Evolutionary conservation across 2,797 vertebrate species (phyloP).

Genomic region (Prunella strophiata): DNA sequence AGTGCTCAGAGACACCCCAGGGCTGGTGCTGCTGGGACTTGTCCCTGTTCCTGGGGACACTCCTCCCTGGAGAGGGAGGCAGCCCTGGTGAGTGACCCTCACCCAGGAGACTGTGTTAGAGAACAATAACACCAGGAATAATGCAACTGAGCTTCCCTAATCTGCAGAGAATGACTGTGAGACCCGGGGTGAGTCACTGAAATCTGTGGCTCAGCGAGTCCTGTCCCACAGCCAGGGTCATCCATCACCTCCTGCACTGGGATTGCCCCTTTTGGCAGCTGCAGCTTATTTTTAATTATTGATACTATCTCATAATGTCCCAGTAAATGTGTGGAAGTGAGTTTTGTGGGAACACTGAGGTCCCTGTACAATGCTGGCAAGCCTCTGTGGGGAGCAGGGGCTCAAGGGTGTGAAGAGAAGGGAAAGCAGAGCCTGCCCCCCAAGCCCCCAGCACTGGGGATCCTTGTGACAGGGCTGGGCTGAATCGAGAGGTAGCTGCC

Average conservation of each 20-base stretch:
- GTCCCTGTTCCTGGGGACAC: background rate
- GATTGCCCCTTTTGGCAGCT: background rate
- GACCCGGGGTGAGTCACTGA: background rate
- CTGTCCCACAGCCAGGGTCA: background rate
- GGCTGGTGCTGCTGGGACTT: background rate
- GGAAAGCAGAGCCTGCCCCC: fast-evolving
- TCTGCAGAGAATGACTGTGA: background rate
- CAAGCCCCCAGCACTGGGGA: background rate
- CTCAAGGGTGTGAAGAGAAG: fast-evolving
- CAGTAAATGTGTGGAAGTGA: background rate
- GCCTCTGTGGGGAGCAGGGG: background rate
- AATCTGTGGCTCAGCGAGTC: background rate
- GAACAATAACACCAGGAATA: background rate
- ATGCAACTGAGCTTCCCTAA: background rate
- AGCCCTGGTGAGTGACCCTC: background rate
- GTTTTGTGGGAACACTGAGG: background rate
- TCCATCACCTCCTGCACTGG: background rate
- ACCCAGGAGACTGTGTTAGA: background rate
- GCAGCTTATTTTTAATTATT: constrained; percentile 42
- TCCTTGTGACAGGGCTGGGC: background rate
- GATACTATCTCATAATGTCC: background rate
- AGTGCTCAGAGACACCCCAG: background rate
- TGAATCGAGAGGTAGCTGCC: fast-evolving
- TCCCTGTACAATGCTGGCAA: background rate
- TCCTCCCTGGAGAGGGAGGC: background rate